A percentile compares a stretch with the other conserved stretches of the same genome.
These are phyloP conservation scores for Amphimallon solstitiale DNA, from an alignment of 2,888 invertebrate species.

Conservation along the genomic window DNA sequence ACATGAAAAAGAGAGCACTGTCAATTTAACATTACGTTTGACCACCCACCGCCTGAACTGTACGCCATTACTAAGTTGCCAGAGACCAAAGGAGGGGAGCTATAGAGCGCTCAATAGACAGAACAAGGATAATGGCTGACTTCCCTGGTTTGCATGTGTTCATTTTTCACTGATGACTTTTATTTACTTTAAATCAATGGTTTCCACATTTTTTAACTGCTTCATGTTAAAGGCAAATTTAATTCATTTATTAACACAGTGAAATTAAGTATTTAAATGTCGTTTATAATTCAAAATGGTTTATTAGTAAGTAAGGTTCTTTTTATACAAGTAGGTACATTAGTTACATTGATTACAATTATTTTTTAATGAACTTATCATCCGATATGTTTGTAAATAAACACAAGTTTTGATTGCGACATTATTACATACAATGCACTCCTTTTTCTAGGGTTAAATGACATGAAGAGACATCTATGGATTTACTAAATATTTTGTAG, in stretches of 20 bases:
- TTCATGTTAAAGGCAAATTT: not conserved
- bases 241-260: not conserved
- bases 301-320: too few relatives aligned
- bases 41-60: slow-evolving; percentile 62
- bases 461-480: too few relatives aligned
- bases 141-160: slow-evolving; percentile 20
- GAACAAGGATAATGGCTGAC: slow-evolving; percentile 25
- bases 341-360: too few relatives aligned
- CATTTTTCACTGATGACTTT: not conserved
- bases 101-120: slow-evolving; percentile 46
- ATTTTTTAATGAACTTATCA: too few relatives aligned
- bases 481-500: too few relatives aligned
- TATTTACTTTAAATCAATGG: not conserved
- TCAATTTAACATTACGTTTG: slow-evolving; percentile 58
- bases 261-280: too few relatives aligned
- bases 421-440: too few relatives aligned
- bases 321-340: too few relatives aligned
- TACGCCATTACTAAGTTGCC: slow-evolving; percentile 59
- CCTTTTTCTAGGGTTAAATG: too few relatives aligned
- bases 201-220: not conserved
- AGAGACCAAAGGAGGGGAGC: slow-evolving; percentile 42
- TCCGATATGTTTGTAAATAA: too few relatives aligned
- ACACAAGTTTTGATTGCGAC: too few relatives aligned
- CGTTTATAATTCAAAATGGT: too few relatives aligned
- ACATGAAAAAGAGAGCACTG: slow-evolving; percentile 56